Base-by-base conservation (phyloP, 1,140 invertebrate genomes). In the Anastatus disparis region DNA sequence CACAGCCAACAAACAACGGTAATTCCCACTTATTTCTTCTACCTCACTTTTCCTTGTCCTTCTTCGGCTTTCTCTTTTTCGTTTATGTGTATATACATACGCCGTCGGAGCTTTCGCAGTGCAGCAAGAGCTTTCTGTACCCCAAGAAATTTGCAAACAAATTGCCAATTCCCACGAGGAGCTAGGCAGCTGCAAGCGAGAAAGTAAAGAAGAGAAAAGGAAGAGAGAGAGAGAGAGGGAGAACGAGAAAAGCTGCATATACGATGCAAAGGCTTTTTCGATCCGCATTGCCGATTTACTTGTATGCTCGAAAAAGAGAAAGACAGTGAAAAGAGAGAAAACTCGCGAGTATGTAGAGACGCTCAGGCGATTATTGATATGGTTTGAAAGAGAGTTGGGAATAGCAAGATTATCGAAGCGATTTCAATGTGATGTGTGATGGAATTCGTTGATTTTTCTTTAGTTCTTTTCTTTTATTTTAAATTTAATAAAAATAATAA, bases 111-210 rank as follows among this genome's bases (percentile, higher is more conserved):
- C 17, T n/a, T n/a, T 0, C 46, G 46, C 61, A n/a, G 6, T 17
- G 17, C 3, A 35, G 8, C 29, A 26, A 12, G 61, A 48, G 31
- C 15, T 7, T 24, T n/a, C 35, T 42, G 53, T 64, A 64, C 58
- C 70, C 52, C 76, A 72, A 74, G 72, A 84, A 85, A 84, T 85
- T 85, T 85, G 82, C 83, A 85, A 85, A 82, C 81, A 84, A 85
- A 85, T 85, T 85, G 82, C 77, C 82, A 85, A 85, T 85, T 84
- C 79, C 79, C 53, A 35, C 52, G 78, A 82, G 79, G 75, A 77
- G 74, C 74, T 73, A 71, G 72, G 72, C 76, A 76, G 79, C 77
- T 61, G 77, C 73, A 50, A 10, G 22, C 2, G 22, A 42, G 35
- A 13, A 4, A 22, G 12, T 0, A 42, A 38, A 17, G 10, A 6